Evolutionary conservation across 2,888 invertebrate species (phyloP).

Genomic region (Drosophila incognita): DNA sequence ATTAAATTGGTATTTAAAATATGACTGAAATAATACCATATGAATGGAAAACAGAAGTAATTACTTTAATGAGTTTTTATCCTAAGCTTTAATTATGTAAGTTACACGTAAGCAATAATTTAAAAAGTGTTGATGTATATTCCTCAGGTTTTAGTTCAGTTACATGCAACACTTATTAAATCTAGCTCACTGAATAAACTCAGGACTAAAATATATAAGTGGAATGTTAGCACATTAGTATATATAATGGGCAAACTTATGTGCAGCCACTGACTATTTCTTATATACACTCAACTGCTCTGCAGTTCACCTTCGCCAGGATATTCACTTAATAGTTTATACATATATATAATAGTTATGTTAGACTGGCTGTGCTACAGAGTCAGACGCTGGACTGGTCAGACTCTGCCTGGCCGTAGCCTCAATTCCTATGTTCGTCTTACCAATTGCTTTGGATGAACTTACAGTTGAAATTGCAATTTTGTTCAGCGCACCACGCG

Average conservation of each 20-base stretch:
- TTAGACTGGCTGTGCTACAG: constrained; percentile 7
- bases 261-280: constrained; percentile 3
- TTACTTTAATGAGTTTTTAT: background rate
- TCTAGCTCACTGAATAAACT: background rate
- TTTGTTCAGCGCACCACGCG: constrained; percentile 35
- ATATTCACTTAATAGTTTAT: constrained; percentile 10
- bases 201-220: background rate
- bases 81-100: too few relatives aligned
- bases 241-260: constrained; percentile 11
- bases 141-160: background rate
- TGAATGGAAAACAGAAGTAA: too few relatives aligned
- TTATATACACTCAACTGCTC: constrained; percentile 2
- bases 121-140: background rate
- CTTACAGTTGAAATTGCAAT: constrained; percentile 55
- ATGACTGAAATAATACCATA: too few relatives aligned
- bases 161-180: background rate
- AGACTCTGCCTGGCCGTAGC: constrained; percentile 7
- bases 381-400: constrained; percentile 1
- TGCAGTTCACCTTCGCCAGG: background rate
- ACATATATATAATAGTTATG: background rate
- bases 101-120: background rate
- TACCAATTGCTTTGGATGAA: constrained; percentile 41
- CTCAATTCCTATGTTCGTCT: constrained; percentile 16
- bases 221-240: constrained; percentile 6
- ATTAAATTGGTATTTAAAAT: too few relatives aligned